Percentiles rank a stretch among this genome's conserved stretches.
These are phyloP conservation scores for Eucriotettix oculatus DNA, from an alignment of 2,888 invertebrate species.

Conservation along the genomic window DNA sequence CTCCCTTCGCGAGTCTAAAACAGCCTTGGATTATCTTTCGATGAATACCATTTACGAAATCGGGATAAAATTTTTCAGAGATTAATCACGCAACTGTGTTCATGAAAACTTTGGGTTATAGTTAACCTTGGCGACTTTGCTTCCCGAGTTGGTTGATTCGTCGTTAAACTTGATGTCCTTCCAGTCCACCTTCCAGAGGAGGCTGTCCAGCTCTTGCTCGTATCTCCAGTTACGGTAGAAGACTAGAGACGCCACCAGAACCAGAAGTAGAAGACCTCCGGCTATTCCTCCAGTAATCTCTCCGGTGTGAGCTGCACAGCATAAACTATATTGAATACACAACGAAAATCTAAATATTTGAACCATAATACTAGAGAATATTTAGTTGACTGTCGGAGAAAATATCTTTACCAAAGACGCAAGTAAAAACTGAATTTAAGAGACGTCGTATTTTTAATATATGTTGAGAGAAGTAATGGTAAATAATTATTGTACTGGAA, in stretches of 20 bases:
- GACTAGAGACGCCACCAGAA: conserved; percentile 56
- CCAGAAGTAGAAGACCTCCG: conserved; percentile 53
- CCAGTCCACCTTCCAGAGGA: conserved; percentile 89
- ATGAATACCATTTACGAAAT: too few species aligned
- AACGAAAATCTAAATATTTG: too few species aligned
- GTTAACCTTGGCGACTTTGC: conserved; percentile 24
- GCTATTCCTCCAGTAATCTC: conserved; percentile 69
- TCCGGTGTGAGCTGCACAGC: conserved; percentile 51
- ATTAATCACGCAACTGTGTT: neutral
- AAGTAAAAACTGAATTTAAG: too few species aligned
- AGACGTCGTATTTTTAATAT: too few species aligned
- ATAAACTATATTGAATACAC: neutral
- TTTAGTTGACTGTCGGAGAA: too few species aligned
- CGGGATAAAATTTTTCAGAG: neutral
- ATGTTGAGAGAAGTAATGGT: too few species aligned
- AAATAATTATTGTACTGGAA: too few species aligned
- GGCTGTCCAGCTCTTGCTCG: conserved; percentile 81
- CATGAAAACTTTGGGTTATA: neutral
- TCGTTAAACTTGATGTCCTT: conserved; percentile 67
- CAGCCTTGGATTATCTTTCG: too few species aligned
- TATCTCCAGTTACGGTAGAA: conserved; percentile 83
- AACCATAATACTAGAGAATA: too few species aligned
- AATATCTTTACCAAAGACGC: too few species aligned
- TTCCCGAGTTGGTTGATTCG: conserved; percentile 27
- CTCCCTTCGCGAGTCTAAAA: too few species aligned